Evolutionary conservation across 1,140 invertebrate genomes (phyloP).

Genomic region (Littorina saxatilis): DNA sequence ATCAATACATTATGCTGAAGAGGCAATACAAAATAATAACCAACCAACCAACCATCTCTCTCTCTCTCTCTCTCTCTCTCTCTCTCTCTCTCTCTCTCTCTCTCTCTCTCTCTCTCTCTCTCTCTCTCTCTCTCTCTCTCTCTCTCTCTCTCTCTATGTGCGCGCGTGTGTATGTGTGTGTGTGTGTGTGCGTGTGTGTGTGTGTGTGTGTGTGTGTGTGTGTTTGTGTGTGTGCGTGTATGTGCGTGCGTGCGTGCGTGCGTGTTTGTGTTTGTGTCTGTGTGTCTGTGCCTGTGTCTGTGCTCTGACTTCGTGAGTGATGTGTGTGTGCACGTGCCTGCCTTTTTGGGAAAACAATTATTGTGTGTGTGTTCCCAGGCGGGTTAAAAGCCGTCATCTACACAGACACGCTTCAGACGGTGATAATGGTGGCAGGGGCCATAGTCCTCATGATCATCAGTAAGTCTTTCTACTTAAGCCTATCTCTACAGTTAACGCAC

Average conservation of each 20-base stretch:
- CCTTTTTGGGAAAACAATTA: no score
- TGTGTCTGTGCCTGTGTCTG: no score
- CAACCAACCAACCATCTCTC: no score
- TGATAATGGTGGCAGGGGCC: slow-evolving; percentile 78
- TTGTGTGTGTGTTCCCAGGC: slow-evolving; percentile 60
- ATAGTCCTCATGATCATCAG: slow-evolving; percentile 75
- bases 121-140: neutral
- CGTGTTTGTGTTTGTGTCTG: no score
- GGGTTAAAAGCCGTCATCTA: slow-evolving; percentile 79
- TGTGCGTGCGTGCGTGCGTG: neutral
- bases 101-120: neutral
- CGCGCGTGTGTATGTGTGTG: neutral
- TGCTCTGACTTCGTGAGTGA: neutral
- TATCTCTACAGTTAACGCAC: no score
- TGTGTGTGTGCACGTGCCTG: neutral
- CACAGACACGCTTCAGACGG: slow-evolving; percentile 61
- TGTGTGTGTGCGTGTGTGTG: neutral
- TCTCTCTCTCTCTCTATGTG: neutral
- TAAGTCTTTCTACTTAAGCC: no score
- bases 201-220: neutral
- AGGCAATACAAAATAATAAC: no score
- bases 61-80: slow-evolving; percentile 1
- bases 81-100: slow-evolving; percentile 2
- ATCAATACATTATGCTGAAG: no score
- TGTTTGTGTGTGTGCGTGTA: neutral